Evolutionary conservation across 2,888 invertebrate genomes (phyloP), one percentile per base, ranked within the genome.

Genomic region (Agonum fuliginosum): DNA sequence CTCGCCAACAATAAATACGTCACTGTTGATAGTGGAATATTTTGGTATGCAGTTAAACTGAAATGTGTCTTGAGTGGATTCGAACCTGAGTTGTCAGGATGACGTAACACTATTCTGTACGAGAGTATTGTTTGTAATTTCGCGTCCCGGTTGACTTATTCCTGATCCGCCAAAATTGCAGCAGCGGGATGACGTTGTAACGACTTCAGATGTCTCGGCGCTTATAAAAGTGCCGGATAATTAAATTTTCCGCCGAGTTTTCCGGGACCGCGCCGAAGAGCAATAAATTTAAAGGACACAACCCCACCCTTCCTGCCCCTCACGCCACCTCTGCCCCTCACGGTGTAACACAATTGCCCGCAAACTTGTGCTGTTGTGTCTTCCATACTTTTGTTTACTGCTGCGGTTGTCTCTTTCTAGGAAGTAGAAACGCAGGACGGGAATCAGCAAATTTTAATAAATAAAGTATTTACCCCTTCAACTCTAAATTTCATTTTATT

Each of bases 201-300:
- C 75, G 75, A 75, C 75, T 75, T 30, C 48, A 75, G 67, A 75
- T 75, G 67, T 75, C 75, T 75, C 75, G 67, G 24, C 30, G 75
- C 75, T 75, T 75, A 75, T 67, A 75, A 75, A 75, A 75, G 75
- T 75, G 48, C 75, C 67, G 75, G 75, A 75, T 75, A 75, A 75
- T 75, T 75, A 75, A 75, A 75, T 75, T 75, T 75, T 75, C 75
- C 65, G 75, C 34, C 67, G 62, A 75, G 75, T 67, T 75, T 75
- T 67, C 65, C 75, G 67, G 75, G 46, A 48, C 75, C 75, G 51
- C 65, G 75, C 62, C 65, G 37, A 37, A 34, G 75, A 65, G 75
- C 75, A 75, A 75, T 75, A 75, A 75, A 75, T 75, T 75, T 75
- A 75, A 67, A 75, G 65, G 75, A 75, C 75, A 75, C 67, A 46